A percentile compares a stretch with the other conserved stretches of the same genome.
Evolutionary conservation across 2,888 invertebrate genomes (phyloP).

Genomic region (Agapostemon virescens): DNA sequence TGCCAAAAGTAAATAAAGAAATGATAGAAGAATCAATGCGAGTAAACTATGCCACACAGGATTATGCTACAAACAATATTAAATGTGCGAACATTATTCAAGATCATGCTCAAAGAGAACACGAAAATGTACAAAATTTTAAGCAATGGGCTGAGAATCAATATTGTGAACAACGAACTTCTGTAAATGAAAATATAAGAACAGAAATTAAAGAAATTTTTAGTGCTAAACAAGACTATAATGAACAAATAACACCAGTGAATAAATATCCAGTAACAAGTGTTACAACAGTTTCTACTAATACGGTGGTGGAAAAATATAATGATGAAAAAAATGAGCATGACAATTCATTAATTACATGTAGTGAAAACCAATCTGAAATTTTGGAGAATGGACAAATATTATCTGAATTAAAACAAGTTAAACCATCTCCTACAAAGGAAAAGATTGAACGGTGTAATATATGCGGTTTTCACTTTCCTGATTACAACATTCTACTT

Average conservation of each 20-base stretch:
- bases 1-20: slow-evolving; percentile 16
- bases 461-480: slow-evolving; percentile 88
- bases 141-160: slow-evolving; percentile 55
- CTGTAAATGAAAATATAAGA: slow-evolving; percentile 18
- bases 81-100: slow-evolving; percentile 36
- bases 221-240: slow-evolving; percentile 17
- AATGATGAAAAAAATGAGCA: slow-evolving; percentile 27
- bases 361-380: slow-evolving; percentile 30
- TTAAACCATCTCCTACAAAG: slow-evolving; percentile 74
- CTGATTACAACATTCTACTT: slow-evolving; percentile 86
- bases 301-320: slow-evolving; percentile 29
- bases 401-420: slow-evolving; percentile 58
- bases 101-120: slow-evolving; percentile 73
- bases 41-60: slow-evolving; percentile 45
- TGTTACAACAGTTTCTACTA: slow-evolving; percentile 6
- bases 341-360: slow-evolving; percentile 24
- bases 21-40: slow-evolving; percentile 36
- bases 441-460: slow-evolving; percentile 83
- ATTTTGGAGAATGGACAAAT: slow-evolving; percentile 28
- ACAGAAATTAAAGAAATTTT: slow-evolving; percentile 24
- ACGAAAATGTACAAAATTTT: slow-evolving; percentile 69
- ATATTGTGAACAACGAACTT: slow-evolving; percentile 33
- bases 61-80: slow-evolving; percentile 41
- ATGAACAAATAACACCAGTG: slow-evolving; percentile 21
- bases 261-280: slow-evolving; percentile 30